Conservation (phyloP, 2,888 invertebrate species). For the Sarcophaga caerulescens region DNA sequence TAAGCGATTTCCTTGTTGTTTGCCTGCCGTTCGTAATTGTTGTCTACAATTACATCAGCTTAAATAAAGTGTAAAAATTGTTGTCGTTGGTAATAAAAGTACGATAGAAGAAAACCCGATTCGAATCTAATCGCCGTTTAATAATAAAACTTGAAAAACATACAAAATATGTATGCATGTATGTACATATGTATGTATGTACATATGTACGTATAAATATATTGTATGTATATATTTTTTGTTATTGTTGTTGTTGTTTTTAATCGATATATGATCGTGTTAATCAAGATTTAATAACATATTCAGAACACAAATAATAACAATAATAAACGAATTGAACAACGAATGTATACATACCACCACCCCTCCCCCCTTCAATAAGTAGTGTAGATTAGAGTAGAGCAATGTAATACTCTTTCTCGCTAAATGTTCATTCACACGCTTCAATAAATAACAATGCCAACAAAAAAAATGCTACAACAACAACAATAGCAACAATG, state of each 20-base stretch:
- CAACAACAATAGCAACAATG: not conserved
- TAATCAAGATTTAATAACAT: slow-evolving; percentile 22
- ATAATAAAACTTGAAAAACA: not conserved
- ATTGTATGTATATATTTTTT: too few species aligned
- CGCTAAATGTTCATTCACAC: slow-evolving; percentile 60
- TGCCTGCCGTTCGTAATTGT: slow-evolving; percentile 6
- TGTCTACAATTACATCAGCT: slow-evolving; percentile 41
- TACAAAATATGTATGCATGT: not conserved
- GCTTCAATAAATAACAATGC: slow-evolving; percentile 45
- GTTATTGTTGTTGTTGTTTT: not conserved
- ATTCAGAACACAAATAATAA: not conserved
- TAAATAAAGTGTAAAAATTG: not conserved
- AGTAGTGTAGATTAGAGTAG: not conserved
- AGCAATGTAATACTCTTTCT: not conserved
- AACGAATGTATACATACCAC: too few species aligned
- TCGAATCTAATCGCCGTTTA: not conserved
- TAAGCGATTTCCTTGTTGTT: not conserved
- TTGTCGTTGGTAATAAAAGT: not conserved
- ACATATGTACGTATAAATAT: not conserved
- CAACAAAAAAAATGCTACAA: not conserved
- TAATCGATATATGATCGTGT: slow-evolving; percentile 2
- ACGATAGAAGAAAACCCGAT: slow-evolving; percentile 5
- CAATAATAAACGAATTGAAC: not conserved
- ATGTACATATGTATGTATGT: too few species aligned
- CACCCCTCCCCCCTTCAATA: too few species aligned